Conservation (phyloP, 2,113 vertebrate species). For the Rhinopithecus roxellana region DNA sequence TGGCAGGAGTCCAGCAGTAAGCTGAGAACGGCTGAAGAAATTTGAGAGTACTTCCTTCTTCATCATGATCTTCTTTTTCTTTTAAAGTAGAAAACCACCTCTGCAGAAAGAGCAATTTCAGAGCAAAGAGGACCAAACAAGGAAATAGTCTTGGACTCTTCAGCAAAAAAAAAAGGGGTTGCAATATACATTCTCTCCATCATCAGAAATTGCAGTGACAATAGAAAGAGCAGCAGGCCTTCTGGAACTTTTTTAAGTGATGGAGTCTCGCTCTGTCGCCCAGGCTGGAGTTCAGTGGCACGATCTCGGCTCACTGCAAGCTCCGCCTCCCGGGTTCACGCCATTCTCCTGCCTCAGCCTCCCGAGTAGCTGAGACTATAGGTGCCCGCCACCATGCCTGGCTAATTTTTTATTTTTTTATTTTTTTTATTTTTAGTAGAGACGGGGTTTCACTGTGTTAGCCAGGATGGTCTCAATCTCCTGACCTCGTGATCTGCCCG, state of each 20-base stretch:
- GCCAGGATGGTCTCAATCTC: too few species aligned
- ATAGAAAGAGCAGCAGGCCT: neutral
- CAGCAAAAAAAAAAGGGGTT: neutral
- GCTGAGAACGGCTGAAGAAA: neutral
- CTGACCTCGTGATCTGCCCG: too few species aligned
- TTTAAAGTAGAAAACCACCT: slow-evolving; percentile 14
- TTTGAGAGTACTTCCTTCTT: neutral
- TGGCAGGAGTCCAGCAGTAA: neutral
- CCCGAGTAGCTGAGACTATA: too few species aligned
- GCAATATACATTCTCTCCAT: neutral
- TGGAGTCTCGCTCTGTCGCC: too few species aligned
- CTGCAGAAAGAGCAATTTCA: slow-evolving; percentile 3
- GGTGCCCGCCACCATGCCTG: too few species aligned
- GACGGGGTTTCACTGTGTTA: too few species aligned
- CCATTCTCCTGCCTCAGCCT: too few species aligned
- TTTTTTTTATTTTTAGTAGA: too few species aligned
- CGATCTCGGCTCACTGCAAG: too few species aligned
- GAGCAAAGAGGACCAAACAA: slow-evolving; percentile 12
- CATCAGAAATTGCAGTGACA: slow-evolving; percentile 34
- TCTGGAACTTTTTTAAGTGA: neutral
- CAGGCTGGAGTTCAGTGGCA: too few species aligned
- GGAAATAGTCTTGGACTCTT: neutral
- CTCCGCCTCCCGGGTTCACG: too few species aligned
- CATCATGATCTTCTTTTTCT: neutral
- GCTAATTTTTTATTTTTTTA: too few species aligned